A percentile compares a stretch with the other conserved stretches of the same genome.
These are phyloP conservation scores for Oplegnathus fasciatus DNA, from an alignment of 2,113 vertebrate genomes.

Conservation along the genomic window DNA sequence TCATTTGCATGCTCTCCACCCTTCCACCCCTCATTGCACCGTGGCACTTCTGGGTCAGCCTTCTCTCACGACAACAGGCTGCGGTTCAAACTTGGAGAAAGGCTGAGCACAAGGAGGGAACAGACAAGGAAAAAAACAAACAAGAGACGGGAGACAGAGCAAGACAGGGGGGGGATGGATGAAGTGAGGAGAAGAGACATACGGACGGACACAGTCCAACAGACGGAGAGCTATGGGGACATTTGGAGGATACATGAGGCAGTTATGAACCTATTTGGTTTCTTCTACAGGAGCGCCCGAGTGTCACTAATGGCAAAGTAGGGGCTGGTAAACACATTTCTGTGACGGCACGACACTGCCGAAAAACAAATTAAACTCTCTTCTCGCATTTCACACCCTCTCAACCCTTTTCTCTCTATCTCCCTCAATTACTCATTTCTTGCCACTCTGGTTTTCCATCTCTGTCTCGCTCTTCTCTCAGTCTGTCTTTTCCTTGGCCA, in stretches of 20 bases:
- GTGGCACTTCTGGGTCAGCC: constrained; percentile 54
- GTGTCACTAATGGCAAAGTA: constrained; percentile 84
- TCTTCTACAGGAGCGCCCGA: constrained; percentile 77
- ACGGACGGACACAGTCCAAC: constrained; percentile 78
- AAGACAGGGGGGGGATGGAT: constrained; percentile 53
- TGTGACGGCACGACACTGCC: constrained; percentile 76
- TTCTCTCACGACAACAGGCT: constrained; percentile 29
- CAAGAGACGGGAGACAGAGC: constrained; percentile 17
- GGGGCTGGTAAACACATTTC: constrained; percentile 84
- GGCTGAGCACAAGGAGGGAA: constrained; percentile 5
- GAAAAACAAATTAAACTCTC: constrained; percentile 83
- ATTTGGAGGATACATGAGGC: constrained; percentile 84
- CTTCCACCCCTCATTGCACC: constrained; percentile 32
- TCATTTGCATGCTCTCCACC: constrained; percentile 42
- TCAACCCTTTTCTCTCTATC: constrained; percentile 74
- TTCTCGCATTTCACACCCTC: constrained; percentile 78
- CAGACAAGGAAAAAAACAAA: constrained; percentile 15
- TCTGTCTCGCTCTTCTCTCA: constrained; percentile 32
- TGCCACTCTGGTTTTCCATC: constrained; percentile 51
- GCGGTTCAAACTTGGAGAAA: constrained; percentile 42
- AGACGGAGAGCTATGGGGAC: constrained; percentile 79
- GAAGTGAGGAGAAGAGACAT: constrained; percentile 69
- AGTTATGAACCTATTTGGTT: constrained; percentile 83
- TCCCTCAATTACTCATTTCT: constrained; percentile 70
- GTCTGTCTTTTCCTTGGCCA: constrained; percentile 23